Base-by-base conservation (phyloP, 2,797 vertebrate species). In the Apogon talboti region DNA sequence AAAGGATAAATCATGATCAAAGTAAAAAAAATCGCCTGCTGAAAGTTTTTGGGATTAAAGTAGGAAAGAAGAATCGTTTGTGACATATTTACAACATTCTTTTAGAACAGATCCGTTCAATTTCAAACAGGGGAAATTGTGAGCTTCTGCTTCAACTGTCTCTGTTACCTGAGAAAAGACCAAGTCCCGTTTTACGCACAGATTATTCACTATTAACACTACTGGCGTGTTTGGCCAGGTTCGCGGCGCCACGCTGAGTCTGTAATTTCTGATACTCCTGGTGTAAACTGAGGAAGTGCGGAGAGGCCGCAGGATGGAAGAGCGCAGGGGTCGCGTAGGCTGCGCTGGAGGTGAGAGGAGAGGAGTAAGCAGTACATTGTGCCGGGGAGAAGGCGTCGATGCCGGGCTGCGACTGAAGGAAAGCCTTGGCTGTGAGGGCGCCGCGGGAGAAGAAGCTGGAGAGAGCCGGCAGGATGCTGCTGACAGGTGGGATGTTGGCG, bases 401-500 rank as follows among this genome's bases (percentile, higher is more conserved):
- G 8, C 82, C 75, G 11, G 90, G 74, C 53, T 90, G 82, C 7
- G 86, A 21, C 68, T 92, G 91, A 0, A 92, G 78, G 78, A 93
- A 92, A n/a, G 90, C 87, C 66, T 94, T 94, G 57, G 89, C 81
- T 0, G 91, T 86, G 67, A 91, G 71, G 11, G 91, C 81, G 56
- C 89, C 74, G 69, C 93, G 87, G 57, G 93, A 92, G 74, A 94
- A 93, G 69, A 94, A 91, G 67, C 86, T 92, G 60, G 94, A 94
- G 6, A 94, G 88, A 4, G 93, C 92, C 40, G 94, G 93, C 19
- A 94, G 82, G 71, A 94, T 89, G 81, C 91, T 88, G 81, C 90
- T 87, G 67, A 91, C 92, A 83, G 93, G 93, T 84, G 92, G 91
- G 75, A 91, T 84, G 66, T 80, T 40, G 41, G 84, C 66, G 51